Conservation (phyloP, 2,113 vertebrate species). For the Tor tambroides region DNA sequence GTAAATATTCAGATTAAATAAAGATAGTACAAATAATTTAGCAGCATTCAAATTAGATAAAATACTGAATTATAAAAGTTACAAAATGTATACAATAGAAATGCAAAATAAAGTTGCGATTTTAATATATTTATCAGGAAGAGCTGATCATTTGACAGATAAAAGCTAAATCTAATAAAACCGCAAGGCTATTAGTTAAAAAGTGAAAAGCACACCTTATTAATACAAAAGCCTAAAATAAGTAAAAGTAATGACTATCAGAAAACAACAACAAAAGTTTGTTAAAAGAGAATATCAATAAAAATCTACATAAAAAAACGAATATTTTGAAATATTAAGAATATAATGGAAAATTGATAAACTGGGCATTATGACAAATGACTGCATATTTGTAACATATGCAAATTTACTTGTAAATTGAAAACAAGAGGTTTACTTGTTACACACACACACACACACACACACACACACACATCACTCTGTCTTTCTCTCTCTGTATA, state of each 20-base stretch:
- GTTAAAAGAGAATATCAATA: too few relatives aligned
- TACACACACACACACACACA: too few relatives aligned
- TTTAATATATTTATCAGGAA: not conserved
- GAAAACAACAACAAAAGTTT: not conserved
- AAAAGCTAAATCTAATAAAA: not conserved
- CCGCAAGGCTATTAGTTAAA: not conserved
- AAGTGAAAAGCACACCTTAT: not conserved
- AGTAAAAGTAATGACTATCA: not conserved
- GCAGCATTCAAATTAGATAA: not conserved
- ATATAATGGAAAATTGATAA: too few relatives aligned
- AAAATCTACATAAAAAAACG: too few relatives aligned
- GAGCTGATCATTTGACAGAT: not conserved
- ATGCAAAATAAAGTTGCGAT: not conserved
- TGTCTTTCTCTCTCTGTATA: too few relatives aligned
- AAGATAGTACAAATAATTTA: not conserved
- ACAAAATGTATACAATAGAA: not conserved
- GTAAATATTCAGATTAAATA: not conserved
- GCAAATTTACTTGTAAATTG: too few relatives aligned
- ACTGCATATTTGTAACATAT: too few relatives aligned
- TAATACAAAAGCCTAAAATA: too few relatives aligned
- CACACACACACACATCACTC: too few relatives aligned
- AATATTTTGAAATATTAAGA: too few relatives aligned
- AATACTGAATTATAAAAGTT: not conserved
- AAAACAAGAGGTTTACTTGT: too few relatives aligned
- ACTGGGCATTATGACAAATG: too few relatives aligned